Evolutionary conservation across 2,888 invertebrate species (phyloP).

Genomic region (Synergus umbraculus): DNA sequence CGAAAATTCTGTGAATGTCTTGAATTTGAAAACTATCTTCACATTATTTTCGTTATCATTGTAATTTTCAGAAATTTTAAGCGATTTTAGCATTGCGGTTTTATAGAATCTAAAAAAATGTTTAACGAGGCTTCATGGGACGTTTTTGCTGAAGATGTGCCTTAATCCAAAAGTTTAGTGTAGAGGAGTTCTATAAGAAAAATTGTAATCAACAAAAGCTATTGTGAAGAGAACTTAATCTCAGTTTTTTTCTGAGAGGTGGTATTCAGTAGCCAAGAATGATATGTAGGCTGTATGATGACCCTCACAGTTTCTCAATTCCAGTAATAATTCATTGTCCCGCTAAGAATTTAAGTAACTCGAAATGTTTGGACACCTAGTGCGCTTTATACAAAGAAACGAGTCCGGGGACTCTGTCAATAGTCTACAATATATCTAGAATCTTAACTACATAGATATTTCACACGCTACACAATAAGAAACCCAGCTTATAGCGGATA

Average conservation of each 20-base stretch:
- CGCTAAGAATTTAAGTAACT: conserved; percentile 46
- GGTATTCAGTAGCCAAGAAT: too few relatives aligned
- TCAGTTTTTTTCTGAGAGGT: neutral
- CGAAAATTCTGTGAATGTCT: too few relatives aligned
- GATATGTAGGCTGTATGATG: neutral
- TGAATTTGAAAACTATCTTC: too few relatives aligned
- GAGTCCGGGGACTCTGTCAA: conserved; percentile 44
- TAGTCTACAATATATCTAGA: conserved; percentile 43
- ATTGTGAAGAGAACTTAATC: neutral
- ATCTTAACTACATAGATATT: conserved; percentile 44
- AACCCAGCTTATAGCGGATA: conserved; percentile 39
- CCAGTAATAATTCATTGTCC: conserved; percentile 49
- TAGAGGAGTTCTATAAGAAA: too few relatives aligned
- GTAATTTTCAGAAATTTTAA: too few relatives aligned
- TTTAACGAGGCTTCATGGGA: too few relatives aligned
- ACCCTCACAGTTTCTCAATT: conserved; percentile 7
- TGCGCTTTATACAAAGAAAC: conserved; percentile 50
- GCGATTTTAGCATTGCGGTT: too few relatives aligned
- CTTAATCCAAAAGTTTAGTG: too few relatives aligned
- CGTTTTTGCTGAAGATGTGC: too few relatives aligned
- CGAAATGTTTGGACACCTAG: conserved; percentile 54
- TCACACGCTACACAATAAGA: conserved; percentile 52
- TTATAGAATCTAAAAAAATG: too few relatives aligned
- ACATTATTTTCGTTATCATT: too few relatives aligned
- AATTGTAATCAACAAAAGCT: neutral